Conservation (phyloP, 2,888 invertebrate species). For the Tiphia femorata region DNA sequence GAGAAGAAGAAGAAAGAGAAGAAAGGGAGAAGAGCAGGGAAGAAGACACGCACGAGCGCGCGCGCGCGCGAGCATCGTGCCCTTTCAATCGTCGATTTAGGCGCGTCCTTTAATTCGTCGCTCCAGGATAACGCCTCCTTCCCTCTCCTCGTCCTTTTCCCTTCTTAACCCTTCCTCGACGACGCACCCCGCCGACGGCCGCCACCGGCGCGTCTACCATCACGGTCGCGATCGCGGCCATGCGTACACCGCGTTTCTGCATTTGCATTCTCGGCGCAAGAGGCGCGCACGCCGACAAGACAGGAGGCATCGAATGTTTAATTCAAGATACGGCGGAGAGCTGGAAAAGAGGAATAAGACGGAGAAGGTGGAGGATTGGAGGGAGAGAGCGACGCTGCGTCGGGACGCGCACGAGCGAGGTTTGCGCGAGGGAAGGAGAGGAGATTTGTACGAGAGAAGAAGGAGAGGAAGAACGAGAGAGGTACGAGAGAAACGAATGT, state of each 20-base stretch:
- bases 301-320: slow-evolving; percentile 68
- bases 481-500: too few relatives aligned
- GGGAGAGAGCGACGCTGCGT: slow-evolving; percentile 11
- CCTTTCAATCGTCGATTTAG: slow-evolving; percentile 51
- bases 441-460: slow-evolving; percentile 1
- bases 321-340: slow-evolving; percentile 62
- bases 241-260: slow-evolving; percentile 48
- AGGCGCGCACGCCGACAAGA: slow-evolving; percentile 61
- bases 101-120: slow-evolving; percentile 59
- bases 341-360: slow-evolving; percentile 17
- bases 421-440: slow-evolving; percentile 9
- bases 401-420: slow-evolving; percentile 5
- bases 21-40: slow-evolving; percentile 11
- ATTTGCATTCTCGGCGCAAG: slow-evolving; percentile 62
- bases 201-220: slow-evolving; percentile 1
- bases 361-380: slow-evolving; percentile 4
- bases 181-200: slow-evolving; percentile 1
- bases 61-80: slow-evolving; percentile 42
- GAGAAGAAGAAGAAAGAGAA: slow-evolving; percentile 12
- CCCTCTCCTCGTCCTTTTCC: not conserved
- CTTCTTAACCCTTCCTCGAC: not conserved
- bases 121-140: slow-evolving; percentile 50
- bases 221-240: slow-evolving; percentile 12
- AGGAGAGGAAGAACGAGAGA: slow-evolving; percentile 24
- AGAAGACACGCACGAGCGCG: slow-evolving; percentile 35